phyloP scores from a whole-genome alignment of 2,888 invertebrate species.

The Malacosoma neustria region DNA sequence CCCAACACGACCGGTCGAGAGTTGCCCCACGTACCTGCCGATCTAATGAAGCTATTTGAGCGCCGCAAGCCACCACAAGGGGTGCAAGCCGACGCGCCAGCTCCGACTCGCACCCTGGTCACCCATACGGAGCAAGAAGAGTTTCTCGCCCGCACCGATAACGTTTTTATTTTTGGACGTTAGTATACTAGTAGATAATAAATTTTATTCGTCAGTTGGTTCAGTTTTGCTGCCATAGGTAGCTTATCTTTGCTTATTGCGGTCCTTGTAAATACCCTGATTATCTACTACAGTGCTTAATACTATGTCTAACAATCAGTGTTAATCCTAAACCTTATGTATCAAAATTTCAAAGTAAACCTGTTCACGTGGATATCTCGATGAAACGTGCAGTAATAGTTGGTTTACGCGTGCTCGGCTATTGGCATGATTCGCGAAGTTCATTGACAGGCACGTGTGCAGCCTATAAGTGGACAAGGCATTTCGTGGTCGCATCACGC shows the following conservation, averaged over 20 bases:
- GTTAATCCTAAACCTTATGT: neutral
- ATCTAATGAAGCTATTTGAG: constrained; percentile 67
- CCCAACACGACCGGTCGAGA: constrained; percentile 78
- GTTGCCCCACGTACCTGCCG: constrained; percentile 74
- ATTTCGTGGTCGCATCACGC: constrained; percentile 62
- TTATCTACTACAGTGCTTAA: no score
- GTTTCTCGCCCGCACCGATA: constrained; percentile 79
- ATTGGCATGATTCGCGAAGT: constrained; percentile 53
- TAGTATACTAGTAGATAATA: constrained; percentile 65
- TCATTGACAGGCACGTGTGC: constrained; percentile 73
- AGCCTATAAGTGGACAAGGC: constrained; percentile 60
- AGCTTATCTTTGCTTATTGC: neutral
- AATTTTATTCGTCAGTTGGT: constrained; percentile 6
- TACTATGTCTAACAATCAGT: no score
- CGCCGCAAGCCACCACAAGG: constrained; percentile 71
- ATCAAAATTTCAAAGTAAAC: neutral
- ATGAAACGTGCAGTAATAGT: neutral
- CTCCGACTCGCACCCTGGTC: constrained; percentile 64
- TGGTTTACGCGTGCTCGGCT: constrained; percentile 36
- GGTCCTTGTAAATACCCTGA: no score
- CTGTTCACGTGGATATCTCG: constrained; percentile 5
- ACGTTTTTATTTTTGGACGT: constrained; percentile 81
- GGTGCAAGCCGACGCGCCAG: constrained; percentile 76
- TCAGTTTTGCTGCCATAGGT: neutral
- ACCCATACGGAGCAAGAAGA: constrained; percentile 78